A percentile compares a stretch with the other conserved stretches of the same genome.
These are phyloP conservation scores for Hylaeus volcanicus DNA, from an alignment of 1,140 invertebrate genomes.

Conservation along the genomic window DNA sequence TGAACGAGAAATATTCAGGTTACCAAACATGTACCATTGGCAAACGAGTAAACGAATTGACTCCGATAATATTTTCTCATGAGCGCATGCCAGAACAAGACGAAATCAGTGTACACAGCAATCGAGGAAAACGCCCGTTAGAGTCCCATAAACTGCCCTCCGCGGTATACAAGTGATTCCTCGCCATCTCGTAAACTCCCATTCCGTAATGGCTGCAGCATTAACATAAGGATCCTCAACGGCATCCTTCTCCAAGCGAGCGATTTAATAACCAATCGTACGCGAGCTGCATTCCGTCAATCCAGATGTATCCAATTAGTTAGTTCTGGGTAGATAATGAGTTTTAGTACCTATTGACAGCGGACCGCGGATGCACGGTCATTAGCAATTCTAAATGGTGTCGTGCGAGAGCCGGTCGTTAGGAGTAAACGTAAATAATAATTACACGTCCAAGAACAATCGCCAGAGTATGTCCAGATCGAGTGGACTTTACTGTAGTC, in stretches of 20 bases:
- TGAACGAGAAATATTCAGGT: too few relatives aligned
- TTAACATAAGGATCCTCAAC: conserved; percentile 35
- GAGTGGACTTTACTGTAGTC: neutral
- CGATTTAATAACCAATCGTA: conserved; percentile 53
- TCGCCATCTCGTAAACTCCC: neutral
- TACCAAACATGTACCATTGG: too few relatives aligned
- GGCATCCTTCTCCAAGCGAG: neutral
- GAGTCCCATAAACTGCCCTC: conserved; percentile 19
- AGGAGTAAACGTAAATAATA: conserved; percentile 70
- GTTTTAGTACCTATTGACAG: conserved; percentile 66
- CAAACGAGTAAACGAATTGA: too few relatives aligned
- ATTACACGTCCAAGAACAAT: conserved; percentile 70
- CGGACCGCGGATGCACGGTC: conserved; percentile 28
- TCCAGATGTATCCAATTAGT: conserved; percentile 66
- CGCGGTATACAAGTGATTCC: conserved; percentile 7
- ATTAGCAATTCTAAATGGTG: conserved; percentile 72
- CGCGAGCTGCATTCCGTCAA: conserved; percentile 42
- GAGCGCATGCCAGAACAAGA: neutral
- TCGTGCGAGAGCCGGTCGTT: conserved; percentile 53
- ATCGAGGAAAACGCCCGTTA: neutral
- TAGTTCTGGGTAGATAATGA: conserved; percentile 52
- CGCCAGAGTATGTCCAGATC: conserved; percentile 16
- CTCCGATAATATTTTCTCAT: neutral
- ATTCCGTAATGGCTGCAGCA: conserved; percentile 28
- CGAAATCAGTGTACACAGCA: neutral